Base-by-base conservation (phyloP, 2,797 vertebrate species). In the Enteromius paludinosus region DNA sequence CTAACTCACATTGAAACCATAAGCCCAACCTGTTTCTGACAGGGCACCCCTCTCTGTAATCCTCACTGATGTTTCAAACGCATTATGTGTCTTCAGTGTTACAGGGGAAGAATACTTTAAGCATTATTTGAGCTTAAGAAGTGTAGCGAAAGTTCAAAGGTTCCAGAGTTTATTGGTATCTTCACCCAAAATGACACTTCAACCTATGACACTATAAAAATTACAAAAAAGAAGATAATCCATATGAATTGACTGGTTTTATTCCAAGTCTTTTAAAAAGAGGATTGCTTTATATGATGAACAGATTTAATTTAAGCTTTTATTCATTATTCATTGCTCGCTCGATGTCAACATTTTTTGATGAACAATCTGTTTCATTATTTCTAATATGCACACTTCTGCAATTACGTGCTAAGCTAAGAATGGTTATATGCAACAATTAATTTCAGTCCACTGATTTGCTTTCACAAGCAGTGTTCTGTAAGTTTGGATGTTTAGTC, bases 11-110 rank as follows among this genome's bases (percentile, higher is more conserved):
- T 64, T 73, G 62, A 65, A 81, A 81, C 30, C 45, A 49, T 81
- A 69, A 73, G 64, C 30, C 52, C 20, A 14, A 47, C 61, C 20
- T 14, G 2, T 38, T 38, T 61, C 59, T 73, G 79, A 65, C 28
- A 73, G 56, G n/a, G 28, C 43, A 81, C 0, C 15, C 1, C 56
- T 72, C 66, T 5, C 45, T 47, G 8, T 73, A 72, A 81, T 81
- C 79, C 56, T 72, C 56, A 62, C 69, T 80, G 41, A 81, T 38
- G 70, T 81, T 64, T 81, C 35, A 0, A 80, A 80, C 43, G 14
- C 79, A 52, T 59, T 59, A 73, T 73, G 52, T 2, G 30, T 65
- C 79, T 73, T 65, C 69, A 23, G n/a, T 35, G 41, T 49, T 73
- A 73, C 70, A 72, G 45, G 56, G 43, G 30, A 49, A 72, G 41